Conservation (phyloP, 2,797 vertebrate genomes). For the Leuciscus waleckii region DNA sequence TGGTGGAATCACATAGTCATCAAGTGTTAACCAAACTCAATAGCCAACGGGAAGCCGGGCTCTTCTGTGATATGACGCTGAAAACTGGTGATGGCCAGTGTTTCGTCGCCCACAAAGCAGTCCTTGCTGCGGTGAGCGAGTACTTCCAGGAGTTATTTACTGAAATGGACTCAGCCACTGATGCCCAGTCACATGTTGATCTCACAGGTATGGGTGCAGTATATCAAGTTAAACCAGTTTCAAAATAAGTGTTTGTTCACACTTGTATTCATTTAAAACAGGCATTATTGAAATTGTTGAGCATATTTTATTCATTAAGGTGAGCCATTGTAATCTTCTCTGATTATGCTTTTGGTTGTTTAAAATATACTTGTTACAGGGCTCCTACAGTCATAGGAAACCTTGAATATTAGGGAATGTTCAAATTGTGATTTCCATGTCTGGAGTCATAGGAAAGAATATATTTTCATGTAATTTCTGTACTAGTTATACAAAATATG, state of each 20-base stretch:
- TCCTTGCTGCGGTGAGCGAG: slow-evolving; percentile 84
- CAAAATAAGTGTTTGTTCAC: background rate
- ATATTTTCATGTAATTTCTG: background rate
- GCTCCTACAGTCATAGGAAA: background rate
- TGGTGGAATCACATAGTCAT: slow-evolving; percentile 72
- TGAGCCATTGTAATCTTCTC: background rate
- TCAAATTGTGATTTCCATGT: background rate
- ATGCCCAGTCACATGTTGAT: slow-evolving; percentile 77
- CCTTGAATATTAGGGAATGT: background rate
- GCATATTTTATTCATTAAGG: background rate
- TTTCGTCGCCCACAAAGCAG: slow-evolving; percentile 81
- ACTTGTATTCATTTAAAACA: background rate
- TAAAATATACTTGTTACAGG: background rate
- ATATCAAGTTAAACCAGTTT: background rate
- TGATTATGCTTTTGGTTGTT: background rate
- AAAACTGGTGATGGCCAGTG: slow-evolving; percentile 73
- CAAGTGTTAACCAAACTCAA: slow-evolving; percentile 79
- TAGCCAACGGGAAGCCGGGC: slow-evolving; percentile 80
- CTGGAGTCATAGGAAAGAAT: background rate
- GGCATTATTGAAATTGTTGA: background rate
- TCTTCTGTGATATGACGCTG: slow-evolving; percentile 85
- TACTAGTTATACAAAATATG: background rate
- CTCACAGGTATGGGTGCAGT: slow-evolving; percentile 72
- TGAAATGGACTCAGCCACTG: slow-evolving; percentile 75
- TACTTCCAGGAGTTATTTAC: slow-evolving; percentile 85